phyloP scores from a whole-genome alignment of 2,797 vertebrate species.

The Phoxinus dragarum region DNA sequence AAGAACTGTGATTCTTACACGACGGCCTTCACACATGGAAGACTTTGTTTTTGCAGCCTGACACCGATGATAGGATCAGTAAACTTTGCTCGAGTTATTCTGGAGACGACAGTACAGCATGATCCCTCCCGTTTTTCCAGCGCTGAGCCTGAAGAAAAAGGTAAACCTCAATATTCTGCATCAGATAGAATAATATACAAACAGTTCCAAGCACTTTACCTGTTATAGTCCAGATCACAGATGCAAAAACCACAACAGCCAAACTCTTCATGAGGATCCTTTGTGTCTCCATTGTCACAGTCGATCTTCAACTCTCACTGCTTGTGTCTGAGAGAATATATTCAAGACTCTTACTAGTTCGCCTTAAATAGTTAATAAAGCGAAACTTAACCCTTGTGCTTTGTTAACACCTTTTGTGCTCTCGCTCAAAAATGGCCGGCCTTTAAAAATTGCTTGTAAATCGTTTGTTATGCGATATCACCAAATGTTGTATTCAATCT shows the following conservation, averaged over 20 bases:
- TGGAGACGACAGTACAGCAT: neutral
- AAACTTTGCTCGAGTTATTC: accelerated
- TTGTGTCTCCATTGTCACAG: slow-evolving; percentile 29
- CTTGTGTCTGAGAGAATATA: neutral
- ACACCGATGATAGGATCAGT: neutral
- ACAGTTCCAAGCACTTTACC: slow-evolving; percentile 19
- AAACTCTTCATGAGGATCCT: slow-evolving; percentile 36
- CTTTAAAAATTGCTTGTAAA: too few relatives aligned
- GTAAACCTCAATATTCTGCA: neutral
- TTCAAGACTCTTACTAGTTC: neutral
- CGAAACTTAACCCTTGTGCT: too few relatives aligned
- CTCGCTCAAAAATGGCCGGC: too few relatives aligned
- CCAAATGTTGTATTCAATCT: too few relatives aligned
- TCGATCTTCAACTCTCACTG: neutral
- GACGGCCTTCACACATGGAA: accelerated
- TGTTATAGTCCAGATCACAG: slow-evolving; percentile 41
- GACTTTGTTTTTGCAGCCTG: accelerated
- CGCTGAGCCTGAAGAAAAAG: neutral
- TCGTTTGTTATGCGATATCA: too few relatives aligned
- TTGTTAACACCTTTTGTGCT: too few relatives aligned
- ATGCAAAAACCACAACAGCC: slow-evolving; percentile 5
- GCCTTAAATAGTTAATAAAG: too few relatives aligned
- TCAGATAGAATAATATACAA: neutral
- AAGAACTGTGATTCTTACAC: neutral
- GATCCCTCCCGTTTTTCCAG: too few relatives aligned